Evolutionary conservation across 2,113 vertebrate genomes (phyloP).

Genomic region (Hemibagrus wyckioides): DNA sequence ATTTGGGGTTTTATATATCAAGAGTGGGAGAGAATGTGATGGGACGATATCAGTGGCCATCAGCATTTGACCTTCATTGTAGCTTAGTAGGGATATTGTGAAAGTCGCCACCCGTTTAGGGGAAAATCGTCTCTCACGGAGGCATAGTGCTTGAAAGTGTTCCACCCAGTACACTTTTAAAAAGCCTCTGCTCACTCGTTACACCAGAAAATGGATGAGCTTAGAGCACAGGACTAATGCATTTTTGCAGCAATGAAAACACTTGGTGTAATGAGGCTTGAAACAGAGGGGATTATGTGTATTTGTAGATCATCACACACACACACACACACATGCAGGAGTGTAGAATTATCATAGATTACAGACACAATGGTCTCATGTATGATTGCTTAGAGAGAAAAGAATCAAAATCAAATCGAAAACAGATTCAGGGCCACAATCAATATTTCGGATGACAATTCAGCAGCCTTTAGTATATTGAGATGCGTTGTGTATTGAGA

Average conservation of each 20-base stretch:
- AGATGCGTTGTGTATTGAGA: not conserved
- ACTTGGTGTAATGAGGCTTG: slow-evolving; percentile 26
- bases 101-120: slow-evolving; percentile 43
- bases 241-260: slow-evolving; percentile 27
- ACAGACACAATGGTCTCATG: not conserved
- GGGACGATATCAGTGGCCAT: slow-evolving; percentile 46
- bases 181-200: slow-evolving; percentile 13
- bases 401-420: not conserved
- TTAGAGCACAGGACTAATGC: slow-evolving; percentile 29
- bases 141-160: slow-evolving; percentile 16
- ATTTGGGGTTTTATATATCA: slow-evolving; percentile 55
- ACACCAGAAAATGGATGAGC: slow-evolving; percentile 20
- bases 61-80: slow-evolving; percentile 49
- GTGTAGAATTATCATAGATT: not conserved
- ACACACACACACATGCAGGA: not conserved
- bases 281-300: slow-evolving; percentile 28
- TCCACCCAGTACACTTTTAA: slow-evolving; percentile 8
- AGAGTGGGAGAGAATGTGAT: slow-evolving; percentile 45
- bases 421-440: not conserved
- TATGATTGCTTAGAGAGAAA: not conserved
- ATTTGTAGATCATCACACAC: slow-evolving; percentile 3
- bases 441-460: not conserved
- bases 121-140: slow-evolving; percentile 25
- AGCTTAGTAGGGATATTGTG: slow-evolving; percentile 50
- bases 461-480: not conserved